A percentile compares a stretch with the other conserved stretches of the same genome.
phyloP scores from a whole-genome alignment of 2,888 invertebrate species.

The Eumacrocentrus americanus region DNA sequence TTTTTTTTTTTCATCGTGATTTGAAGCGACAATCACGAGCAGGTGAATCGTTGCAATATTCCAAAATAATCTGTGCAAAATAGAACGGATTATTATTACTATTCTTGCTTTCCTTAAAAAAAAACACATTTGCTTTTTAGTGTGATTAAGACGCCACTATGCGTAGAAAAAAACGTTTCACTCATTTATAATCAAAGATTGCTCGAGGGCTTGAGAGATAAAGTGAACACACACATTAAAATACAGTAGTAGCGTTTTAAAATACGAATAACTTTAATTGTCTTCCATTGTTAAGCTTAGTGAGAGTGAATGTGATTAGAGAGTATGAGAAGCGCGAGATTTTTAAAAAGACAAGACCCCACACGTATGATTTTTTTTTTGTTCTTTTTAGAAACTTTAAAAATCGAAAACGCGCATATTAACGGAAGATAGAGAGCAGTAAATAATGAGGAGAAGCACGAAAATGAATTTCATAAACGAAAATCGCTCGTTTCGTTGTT shows the following conservation, averaged over 20 bases:
- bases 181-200: no score
- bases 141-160: no score
- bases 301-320: slow-evolving; percentile 31
- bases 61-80: slow-evolving; percentile 42
- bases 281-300: slow-evolving; percentile 44
- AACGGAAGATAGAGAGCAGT: neutral
- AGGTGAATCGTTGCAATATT: slow-evolving; percentile 57
- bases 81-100: neutral
- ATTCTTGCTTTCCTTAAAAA: slow-evolving; percentile 1
- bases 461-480: slow-evolving; percentile 6
- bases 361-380: no score
- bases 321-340: slow-evolving; percentile 22
- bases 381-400: slow-evolving; percentile 7
- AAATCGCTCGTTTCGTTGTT: slow-evolving; percentile 12
- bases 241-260: no score
- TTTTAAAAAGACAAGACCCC: slow-evolving; percentile 17
- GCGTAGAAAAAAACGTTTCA: no score
- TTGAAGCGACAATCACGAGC: slow-evolving; percentile 34
- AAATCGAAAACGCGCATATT: slow-evolving; percentile 7
- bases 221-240: no score
- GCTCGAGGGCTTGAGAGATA: no score
- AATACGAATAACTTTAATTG: slow-evolving; percentile 45
- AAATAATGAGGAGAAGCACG: neutral
- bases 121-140: neutral
- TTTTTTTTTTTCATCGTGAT: slow-evolving; percentile 15